Percentiles rank a stretch among this genome's conserved stretches.
Evolutionary conservation across 2,797 vertebrate genomes (phyloP).

Genomic region (Syndactyla subalaris): DNA sequence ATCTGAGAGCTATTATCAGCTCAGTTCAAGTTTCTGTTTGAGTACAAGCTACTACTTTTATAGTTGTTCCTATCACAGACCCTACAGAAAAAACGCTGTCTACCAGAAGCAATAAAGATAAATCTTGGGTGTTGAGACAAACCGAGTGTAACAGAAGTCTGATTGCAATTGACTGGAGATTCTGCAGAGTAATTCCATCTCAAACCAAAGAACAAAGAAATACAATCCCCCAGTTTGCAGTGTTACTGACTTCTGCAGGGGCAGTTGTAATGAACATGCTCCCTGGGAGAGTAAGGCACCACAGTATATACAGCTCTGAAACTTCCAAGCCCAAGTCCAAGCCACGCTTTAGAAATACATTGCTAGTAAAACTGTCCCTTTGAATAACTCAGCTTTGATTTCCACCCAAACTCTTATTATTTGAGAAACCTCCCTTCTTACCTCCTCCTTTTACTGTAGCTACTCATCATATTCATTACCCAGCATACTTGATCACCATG

Average conservation of each 20-base stretch:
- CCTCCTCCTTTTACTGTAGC: neutral
- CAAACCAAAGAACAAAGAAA: neutral
- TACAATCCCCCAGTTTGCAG: neutral
- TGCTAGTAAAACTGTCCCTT: neutral
- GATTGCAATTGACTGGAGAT: neutral
- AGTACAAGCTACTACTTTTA: neutral
- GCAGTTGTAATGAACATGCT: neutral
- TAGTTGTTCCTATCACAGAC: neutral
- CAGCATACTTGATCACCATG: neutral
- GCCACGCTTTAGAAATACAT: neutral
- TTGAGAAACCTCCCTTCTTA: neutral
- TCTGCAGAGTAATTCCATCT: neutral
- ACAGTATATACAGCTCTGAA: neutral
- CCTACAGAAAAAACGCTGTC: neutral
- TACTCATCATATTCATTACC: neutral
- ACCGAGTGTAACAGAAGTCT: neutral
- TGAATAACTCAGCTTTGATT: neutral
- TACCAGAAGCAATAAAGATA: neutral
- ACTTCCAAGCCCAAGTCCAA: neutral
- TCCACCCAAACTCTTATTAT: neutral
- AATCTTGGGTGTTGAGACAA: neutral
- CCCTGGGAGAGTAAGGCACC: neutral
- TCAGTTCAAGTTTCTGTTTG: neutral
- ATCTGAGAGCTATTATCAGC: neutral
- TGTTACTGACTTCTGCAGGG: neutral